Conservation (phyloP, 2,888 invertebrate genomes). For the Protophormia terraenovae region DNA sequence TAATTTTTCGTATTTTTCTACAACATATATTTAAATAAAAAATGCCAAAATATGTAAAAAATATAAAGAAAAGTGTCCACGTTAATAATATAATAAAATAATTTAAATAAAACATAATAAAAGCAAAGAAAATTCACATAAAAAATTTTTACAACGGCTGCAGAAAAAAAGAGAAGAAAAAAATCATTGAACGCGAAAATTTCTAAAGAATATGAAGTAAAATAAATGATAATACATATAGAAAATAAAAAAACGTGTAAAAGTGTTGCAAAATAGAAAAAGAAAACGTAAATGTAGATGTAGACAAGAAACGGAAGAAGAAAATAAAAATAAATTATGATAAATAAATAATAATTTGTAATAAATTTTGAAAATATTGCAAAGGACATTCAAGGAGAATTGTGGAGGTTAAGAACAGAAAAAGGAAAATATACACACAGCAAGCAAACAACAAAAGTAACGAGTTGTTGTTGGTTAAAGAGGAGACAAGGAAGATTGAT, state of each 20-base stretch:
- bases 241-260: conserved; percentile 56
- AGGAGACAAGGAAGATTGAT: no score
- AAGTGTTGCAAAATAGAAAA: conserved; percentile 47
- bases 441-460: conserved; percentile 23
- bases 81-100: background rate
- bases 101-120: background rate
- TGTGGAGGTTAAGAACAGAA: conserved; percentile 16
- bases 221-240: conserved; percentile 30
- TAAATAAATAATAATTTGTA: conserved; percentile 7
- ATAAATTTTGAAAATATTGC: background rate
- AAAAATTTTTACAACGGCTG: conserved; percentile 12
- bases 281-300: background rate
- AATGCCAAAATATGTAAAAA: conserved; percentile 57
- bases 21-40: conserved; percentile 1
- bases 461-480: conserved; percentile 23
- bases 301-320: background rate
- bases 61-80: background rate
- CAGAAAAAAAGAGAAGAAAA: conserved; percentile 28
- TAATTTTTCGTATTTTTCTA: conserved; percentile 63
- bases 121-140: background rate
- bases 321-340: background rate
- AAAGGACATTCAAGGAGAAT: conserved; percentile 60
- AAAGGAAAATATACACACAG: background rate
- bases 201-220: conserved; percentile 58
- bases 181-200: conserved; percentile 61